These are phyloP conservation scores for Procambarus virginalis DNA, from an alignment of 1,140 invertebrate species.

Conservation along the genomic window DNA sequence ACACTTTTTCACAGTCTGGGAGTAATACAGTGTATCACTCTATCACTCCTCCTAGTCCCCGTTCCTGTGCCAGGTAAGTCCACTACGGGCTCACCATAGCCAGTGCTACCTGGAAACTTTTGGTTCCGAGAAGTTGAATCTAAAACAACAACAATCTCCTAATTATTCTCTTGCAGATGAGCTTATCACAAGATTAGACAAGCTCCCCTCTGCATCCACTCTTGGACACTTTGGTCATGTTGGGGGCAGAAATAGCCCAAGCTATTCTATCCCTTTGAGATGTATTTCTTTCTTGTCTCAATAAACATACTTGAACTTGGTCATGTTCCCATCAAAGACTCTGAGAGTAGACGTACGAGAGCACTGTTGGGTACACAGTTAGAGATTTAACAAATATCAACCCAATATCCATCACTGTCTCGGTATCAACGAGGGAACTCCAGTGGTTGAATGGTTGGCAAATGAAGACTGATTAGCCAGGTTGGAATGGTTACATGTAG, in stretches of 20 bases:
- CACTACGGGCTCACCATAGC: too few relatives aligned
- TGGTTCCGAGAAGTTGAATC: too few relatives aligned
- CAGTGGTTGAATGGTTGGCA: constrained; percentile 14
- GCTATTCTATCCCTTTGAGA: too few relatives aligned
- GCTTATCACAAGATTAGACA: constrained; percentile 34
- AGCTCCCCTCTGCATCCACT: constrained; percentile 26
- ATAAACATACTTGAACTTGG: neutral
- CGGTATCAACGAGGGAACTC: constrained; percentile 5
- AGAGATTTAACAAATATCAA: constrained; percentile 14
- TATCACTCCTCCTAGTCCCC: too few relatives aligned
- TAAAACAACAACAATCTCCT: neutral
- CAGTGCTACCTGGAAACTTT: too few relatives aligned
- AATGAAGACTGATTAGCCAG: neutral
- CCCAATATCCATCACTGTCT: neutral
- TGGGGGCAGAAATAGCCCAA: too few relatives aligned
- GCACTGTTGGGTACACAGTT: constrained; percentile 6
- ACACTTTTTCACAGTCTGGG: neutral
- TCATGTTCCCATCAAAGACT: constrained; percentile 21
- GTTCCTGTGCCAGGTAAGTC: too few relatives aligned
- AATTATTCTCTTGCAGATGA: constrained; percentile 15
- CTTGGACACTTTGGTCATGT: neutral
- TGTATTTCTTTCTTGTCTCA: too few relatives aligned
- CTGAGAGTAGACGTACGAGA: neutral
- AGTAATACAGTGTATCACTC: constrained; percentile 24
- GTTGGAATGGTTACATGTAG: constrained; percentile 17